Conservation (phyloP, 2,797 vertebrate species). For the Danio tinwini region DNA sequence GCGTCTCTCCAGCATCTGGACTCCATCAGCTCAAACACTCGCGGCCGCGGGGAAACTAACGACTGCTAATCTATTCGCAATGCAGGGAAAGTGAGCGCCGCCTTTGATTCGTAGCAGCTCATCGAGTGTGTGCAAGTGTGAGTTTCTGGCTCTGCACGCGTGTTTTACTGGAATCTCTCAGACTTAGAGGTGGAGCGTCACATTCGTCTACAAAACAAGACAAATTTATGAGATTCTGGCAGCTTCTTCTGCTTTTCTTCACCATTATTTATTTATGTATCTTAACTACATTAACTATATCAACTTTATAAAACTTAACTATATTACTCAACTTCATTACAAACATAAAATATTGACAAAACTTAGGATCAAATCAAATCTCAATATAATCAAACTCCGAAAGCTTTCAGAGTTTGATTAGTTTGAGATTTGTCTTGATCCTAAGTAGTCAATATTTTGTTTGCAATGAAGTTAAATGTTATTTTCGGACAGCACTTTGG, state of each 20-base stretch:
- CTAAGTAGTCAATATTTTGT: too few relatives aligned
- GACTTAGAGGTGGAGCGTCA: constrained; percentile 24
- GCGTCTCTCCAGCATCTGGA: constrained; percentile 87
- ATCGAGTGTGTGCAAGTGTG: constrained; percentile 10
- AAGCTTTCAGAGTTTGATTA: too few relatives aligned
- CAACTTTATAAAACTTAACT: too few relatives aligned
- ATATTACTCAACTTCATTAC: too few relatives aligned
- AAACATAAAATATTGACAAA: too few relatives aligned
- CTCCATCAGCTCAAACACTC: constrained; percentile 85
- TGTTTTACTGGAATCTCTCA: constrained; percentile 59
- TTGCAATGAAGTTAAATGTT: too few relatives aligned
- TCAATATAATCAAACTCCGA: too few relatives aligned
- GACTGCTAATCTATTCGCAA: constrained; percentile 82
- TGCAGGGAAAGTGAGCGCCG: constrained; percentile 67
- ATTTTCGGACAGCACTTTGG: too few relatives aligned
- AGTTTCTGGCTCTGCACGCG: constrained; percentile 57
- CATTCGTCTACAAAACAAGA: not conserved
- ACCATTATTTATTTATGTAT: too few relatives aligned
- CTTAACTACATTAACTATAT: too few relatives aligned
- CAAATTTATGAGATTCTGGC: not conserved
- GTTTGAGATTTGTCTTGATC: too few relatives aligned
- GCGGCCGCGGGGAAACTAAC: constrained; percentile 69
- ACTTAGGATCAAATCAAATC: too few relatives aligned
- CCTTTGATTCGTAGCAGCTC: constrained; percentile 63
- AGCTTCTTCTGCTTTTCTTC: not conserved